Evolutionary conservation across 2,113 vertebrate species (phyloP).

Genomic region (Otus sunia): DNA sequence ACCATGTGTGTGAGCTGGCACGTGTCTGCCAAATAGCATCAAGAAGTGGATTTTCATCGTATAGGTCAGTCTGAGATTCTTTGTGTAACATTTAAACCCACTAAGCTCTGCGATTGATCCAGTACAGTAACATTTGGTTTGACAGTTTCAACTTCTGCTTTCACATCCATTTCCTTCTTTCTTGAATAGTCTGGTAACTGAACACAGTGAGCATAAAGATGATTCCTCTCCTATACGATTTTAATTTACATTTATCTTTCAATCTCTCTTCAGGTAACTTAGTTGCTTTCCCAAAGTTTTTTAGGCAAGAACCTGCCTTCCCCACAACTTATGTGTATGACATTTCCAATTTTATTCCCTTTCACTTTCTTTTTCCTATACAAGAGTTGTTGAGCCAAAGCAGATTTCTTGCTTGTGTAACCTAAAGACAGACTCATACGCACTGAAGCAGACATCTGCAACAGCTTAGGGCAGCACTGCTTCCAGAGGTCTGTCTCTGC

Average conservation of each 20-base stretch:
- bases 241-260: not conserved
- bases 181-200: not conserved
- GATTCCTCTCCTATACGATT: not conserved
- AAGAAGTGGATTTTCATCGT: not conserved
- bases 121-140: not conserved
- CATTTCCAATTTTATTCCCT: not conserved
- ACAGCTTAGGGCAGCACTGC: not conserved
- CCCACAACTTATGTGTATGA: rapidly evolving
- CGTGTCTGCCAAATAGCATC: not conserved
- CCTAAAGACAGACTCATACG: not conserved
- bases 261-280: not conserved
- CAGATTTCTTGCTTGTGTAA: not conserved
- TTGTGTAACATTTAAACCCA: not conserved
- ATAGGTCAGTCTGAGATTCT: not conserved
- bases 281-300: not conserved
- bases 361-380: not conserved
- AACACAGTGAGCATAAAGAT: not conserved
- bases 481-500: not conserved
- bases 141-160: not conserved
- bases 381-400: not conserved
- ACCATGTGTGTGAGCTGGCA: not conserved
- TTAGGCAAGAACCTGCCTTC: not conserved
- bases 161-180: not conserved
- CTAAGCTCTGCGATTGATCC: not conserved
- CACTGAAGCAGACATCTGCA: not conserved